Evolutionary conservation across 1,140 invertebrate species (phyloP).

Genomic region (Teleopsis dalmanni): DNA sequence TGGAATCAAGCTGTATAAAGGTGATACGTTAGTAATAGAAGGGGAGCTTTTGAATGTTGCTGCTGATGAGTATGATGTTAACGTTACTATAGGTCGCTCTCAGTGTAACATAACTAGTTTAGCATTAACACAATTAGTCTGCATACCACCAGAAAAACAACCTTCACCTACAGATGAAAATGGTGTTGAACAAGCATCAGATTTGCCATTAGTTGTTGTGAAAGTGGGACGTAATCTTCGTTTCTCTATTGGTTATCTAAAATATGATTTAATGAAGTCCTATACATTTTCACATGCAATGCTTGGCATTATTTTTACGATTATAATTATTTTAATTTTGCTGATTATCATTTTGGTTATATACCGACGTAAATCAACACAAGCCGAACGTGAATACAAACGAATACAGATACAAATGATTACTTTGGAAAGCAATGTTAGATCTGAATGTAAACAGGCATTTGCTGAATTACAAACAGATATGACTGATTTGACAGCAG

Average conservation of each 20-base stretch:
- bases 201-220: constrained; percentile 81
- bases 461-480: constrained; percentile 99
- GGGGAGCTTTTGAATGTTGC: constrained; percentile 87
- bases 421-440: constrained; percentile 94
- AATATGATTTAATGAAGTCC: constrained; percentile 79
- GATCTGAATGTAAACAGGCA: constrained; percentile 96
- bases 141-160: constrained; percentile 77
- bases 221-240: constrained; percentile 77
- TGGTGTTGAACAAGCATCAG: constrained; percentile 63
- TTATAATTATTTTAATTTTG: constrained; percentile 73
- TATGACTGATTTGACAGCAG: constrained; percentile 95
- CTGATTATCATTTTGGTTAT: constrained; percentile 80
- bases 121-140: constrained; percentile 79
- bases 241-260: constrained; percentile 80
- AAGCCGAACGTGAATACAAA: constrained; percentile 92
- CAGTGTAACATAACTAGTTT: constrained; percentile 90
- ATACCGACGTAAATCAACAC: constrained; percentile 85
- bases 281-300: constrained; percentile 82
- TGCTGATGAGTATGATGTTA: constrained; percentile 86
- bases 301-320: constrained; percentile 73
- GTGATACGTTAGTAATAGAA: constrained; percentile 91
- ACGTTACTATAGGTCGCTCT: constrained; percentile 82
- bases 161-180: constrained; percentile 82
- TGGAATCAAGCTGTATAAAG: constrained; percentile 82
- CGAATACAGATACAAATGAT: constrained; percentile 99